Evolutionary conservation across 2,113 vertebrate genomes (phyloP).

Genomic region (Formicarius rufipectus): DNA sequence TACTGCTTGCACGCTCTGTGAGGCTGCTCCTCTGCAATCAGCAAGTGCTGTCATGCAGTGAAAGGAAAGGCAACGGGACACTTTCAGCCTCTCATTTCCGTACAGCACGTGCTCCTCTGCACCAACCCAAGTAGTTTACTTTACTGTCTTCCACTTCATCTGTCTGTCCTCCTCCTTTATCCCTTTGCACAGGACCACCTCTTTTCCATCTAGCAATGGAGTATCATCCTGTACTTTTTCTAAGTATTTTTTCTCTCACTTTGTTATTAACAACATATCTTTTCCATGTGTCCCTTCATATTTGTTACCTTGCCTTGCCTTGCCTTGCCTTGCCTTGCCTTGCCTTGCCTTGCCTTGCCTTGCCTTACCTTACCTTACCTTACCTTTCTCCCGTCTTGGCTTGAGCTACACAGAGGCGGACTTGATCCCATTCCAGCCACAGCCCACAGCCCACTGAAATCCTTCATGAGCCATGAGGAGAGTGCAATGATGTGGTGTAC

Average conservation of each 20-base stretch:
- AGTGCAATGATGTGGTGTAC: not conserved
- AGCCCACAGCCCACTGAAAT: not conserved
- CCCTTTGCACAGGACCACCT: not conserved
- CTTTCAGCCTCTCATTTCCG: not conserved
- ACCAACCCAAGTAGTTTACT: not conserved
- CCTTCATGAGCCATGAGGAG: not conserved
- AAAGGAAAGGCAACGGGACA: not conserved
- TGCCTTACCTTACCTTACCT: not conserved
- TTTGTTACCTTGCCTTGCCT: not conserved
- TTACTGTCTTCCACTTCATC: not conserved
- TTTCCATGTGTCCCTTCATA: not conserved
- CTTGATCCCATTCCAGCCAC: not conserved
- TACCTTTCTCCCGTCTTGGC: not conserved
- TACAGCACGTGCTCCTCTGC: not conserved
- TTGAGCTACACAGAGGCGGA: not conserved
- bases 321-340: not conserved
- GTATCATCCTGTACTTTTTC: not conserved
- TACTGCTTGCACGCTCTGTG: not conserved
- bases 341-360: not conserved
- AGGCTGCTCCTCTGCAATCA: not conserved
- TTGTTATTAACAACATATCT: not conserved
- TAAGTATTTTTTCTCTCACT: not conserved
- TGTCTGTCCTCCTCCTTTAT: not conserved
- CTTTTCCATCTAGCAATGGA: not conserved
- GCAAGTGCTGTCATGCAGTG: not conserved